Conservation (phyloP, 2,888 invertebrate genomes). For the Trichogramma evanescens region DNA sequence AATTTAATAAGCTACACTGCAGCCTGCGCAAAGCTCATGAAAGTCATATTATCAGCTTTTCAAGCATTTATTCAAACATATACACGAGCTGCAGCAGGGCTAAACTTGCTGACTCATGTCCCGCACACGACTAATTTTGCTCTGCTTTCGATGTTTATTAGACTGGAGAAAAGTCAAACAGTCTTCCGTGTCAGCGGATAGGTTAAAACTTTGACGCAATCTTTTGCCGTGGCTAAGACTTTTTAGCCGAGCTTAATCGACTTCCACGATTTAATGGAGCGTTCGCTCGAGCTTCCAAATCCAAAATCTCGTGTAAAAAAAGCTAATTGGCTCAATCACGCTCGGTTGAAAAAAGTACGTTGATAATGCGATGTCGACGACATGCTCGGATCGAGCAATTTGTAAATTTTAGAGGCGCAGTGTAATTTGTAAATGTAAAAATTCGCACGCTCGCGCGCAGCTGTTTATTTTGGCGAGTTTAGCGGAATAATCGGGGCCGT, state of each 20-base stretch:
- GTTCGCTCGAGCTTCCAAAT: no score
- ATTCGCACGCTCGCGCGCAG: not conserved
- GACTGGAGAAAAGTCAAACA: not conserved
- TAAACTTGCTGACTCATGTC: conserved; percentile 1
- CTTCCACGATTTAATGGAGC: no score
- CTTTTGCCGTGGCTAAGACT: not conserved
- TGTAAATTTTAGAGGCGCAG: no score
- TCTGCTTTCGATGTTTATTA: not conserved
- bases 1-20: conserved; percentile 3
- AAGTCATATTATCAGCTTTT: conserved; percentile 3
- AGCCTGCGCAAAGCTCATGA: not conserved
- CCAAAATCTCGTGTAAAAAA: no score
- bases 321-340: no score
- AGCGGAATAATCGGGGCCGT: conserved; percentile 4
- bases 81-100: not conserved
- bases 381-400: no score
- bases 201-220: not conserved
- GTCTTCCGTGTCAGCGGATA: not conserved
- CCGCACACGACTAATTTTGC: not conserved
- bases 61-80: not conserved
- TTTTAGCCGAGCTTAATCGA: no score
- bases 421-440: not conserved
- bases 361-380: no score
- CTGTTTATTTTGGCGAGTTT: conserved; percentile 18
- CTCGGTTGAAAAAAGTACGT: no score